phyloP scores from a whole-genome alignment of 1,140 invertebrate genomes.

The Bombus sibiricus region DNA sequence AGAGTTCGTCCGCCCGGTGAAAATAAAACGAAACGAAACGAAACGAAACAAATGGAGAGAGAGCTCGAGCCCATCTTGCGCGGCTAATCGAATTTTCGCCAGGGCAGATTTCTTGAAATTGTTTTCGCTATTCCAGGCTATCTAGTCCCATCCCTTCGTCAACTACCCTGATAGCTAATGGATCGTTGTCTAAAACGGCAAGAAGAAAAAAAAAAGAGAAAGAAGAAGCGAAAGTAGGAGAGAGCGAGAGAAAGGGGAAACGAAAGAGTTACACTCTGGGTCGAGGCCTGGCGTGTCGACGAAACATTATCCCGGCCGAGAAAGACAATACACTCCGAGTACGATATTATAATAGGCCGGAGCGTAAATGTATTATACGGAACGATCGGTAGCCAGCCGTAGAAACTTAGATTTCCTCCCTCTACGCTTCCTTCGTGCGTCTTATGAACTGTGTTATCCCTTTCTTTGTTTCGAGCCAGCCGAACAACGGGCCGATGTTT shows the following conservation, averaged over 20 bases:
- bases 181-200: constrained; percentile 55
- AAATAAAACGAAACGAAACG: constrained; percentile 73
- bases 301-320: constrained; percentile 70
- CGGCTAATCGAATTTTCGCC: constrained; percentile 82
- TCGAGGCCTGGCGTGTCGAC: constrained; percentile 69
- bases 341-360: constrained; percentile 75
- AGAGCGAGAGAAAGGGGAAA: constrained; percentile 57
- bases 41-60: constrained; percentile 66
- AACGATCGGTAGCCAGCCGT: constrained; percentile 69
- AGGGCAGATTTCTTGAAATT: constrained; percentile 82
- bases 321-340: constrained; percentile 70
- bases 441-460: constrained; percentile 60
- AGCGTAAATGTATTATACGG: constrained; percentile 70
- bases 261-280: constrained; percentile 67
- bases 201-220: constrained; percentile 10
- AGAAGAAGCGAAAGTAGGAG: not conserved
- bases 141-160: constrained; percentile 46
- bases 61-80: constrained; percentile 77
- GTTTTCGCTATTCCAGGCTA: constrained; percentile 77
- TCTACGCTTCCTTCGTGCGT: constrained; percentile 50
- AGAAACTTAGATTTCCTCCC: constrained; percentile 65
- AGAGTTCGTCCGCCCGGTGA: constrained; percentile 46
- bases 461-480: constrained; percentile 46
- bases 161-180: constrained; percentile 60
- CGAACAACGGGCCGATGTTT: constrained; percentile 39